phyloP scores from a whole-genome alignment of 2,113 vertebrate genomes.

The Scartelaos histophorus region DNA sequence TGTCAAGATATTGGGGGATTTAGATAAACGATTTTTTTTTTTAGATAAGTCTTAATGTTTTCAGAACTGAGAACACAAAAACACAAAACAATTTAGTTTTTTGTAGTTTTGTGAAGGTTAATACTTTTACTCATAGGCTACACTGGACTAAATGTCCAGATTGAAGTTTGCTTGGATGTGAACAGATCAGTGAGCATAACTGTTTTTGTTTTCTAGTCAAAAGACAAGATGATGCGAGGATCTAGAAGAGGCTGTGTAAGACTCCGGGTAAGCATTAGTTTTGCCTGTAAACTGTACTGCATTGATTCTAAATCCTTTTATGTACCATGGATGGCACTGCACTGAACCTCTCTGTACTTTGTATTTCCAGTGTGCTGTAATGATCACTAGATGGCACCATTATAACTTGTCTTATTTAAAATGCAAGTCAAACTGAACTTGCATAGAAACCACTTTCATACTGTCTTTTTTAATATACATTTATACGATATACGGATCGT shows the following conservation, averaged over 20 bases:
- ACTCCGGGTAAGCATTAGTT: constrained; percentile 83
- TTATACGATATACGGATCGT: background rate
- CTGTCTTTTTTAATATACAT: no score
- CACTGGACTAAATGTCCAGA: background rate
- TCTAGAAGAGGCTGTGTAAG: constrained; percentile 97
- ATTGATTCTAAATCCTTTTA: no score
- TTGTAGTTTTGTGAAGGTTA: no score
- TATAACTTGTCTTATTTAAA: background rate
- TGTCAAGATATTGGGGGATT: background rate
- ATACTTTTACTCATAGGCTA: background rate
- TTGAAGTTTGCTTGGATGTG: background rate
- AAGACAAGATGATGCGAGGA: constrained; percentile 99
- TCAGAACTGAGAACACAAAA: no score
- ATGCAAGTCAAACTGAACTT: no score
- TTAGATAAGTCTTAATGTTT: no score
- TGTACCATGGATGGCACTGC: background rate
- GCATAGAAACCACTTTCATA: no score
- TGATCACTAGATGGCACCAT: constrained; percentile 66
- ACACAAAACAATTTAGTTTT: no score
- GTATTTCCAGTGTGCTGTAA: background rate
- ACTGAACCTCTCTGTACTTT: background rate
- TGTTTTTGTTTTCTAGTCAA: constrained; percentile 82
- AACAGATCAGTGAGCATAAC: background rate
- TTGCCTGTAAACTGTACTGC: background rate
- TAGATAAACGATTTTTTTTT: no score